Conservation (phyloP, 1,140 invertebrate genomes). For the Diorhabda sublineata region DNA sequence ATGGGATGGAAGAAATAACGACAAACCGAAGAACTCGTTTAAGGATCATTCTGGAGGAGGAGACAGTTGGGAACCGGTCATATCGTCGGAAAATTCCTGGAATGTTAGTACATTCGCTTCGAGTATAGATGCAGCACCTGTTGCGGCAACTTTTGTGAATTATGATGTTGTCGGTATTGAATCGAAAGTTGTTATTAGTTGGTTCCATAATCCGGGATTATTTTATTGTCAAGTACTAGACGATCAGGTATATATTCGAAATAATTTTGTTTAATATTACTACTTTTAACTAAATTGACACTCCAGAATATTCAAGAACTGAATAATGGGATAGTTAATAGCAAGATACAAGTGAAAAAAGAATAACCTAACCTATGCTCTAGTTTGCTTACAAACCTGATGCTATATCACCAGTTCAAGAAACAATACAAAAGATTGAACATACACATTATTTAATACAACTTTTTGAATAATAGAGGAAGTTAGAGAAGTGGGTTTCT, state of each 20-base stretch:
- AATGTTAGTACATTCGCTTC: slow-evolving; percentile 23
- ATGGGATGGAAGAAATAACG: background rate
- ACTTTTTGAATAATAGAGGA: too few species aligned
- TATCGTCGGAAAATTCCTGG: slow-evolving; percentile 18
- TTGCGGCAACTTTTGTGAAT: slow-evolving; percentile 23
- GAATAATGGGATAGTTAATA: too few species aligned
- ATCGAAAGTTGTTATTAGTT: slow-evolving; percentile 52
- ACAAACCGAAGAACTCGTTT: slow-evolving; percentile 5
- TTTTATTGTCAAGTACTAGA: slow-evolving; percentile 61
- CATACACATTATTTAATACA: too few species aligned
- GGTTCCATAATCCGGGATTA: slow-evolving; percentile 62
- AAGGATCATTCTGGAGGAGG: slow-evolving; percentile 14
- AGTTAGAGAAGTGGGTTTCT: too few species aligned
- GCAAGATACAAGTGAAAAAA: too few species aligned
- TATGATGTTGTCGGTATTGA: slow-evolving; percentile 29
- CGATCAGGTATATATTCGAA: slow-evolving; percentile 37
- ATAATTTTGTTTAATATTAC: too few species aligned
- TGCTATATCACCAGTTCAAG: too few species aligned
- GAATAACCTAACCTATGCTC: too few species aligned
- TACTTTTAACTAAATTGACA: background rate
- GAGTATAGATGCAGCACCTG: slow-evolving; percentile 28
- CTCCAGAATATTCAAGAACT: too few species aligned
- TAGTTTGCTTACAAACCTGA: too few species aligned
- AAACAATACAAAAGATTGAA: too few species aligned
- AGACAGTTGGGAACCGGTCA: background rate